Evolutionary conservation across 2,888 invertebrate genomes (phyloP).

Genomic region (Ernsta delagoae): DNA sequence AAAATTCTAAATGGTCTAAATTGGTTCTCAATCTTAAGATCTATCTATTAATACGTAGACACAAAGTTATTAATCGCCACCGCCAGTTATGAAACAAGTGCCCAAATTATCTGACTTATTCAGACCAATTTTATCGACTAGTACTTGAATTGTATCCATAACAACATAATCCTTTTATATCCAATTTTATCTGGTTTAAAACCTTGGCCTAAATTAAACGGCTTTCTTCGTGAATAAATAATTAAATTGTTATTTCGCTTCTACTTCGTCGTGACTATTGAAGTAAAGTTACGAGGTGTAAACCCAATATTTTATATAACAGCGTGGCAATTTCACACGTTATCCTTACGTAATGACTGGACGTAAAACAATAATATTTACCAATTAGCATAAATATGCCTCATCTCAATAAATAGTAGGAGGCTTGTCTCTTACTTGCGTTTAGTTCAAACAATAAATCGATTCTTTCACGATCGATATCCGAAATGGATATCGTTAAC

Average conservation of each 20-base stretch:
- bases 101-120: background rate
- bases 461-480: slow-evolving; percentile 1
- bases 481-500: slow-evolving; percentile 53
- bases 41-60: too few relatives aligned
- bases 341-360: too few relatives aligned
- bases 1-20: too few relatives aligned
- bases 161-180: slow-evolving; percentile 14
- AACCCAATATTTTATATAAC: too few relatives aligned
- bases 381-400: too few relatives aligned
- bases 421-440: too few relatives aligned
- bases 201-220: slow-evolving; percentile 23
- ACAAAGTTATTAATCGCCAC: background rate
- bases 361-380: too few relatives aligned
- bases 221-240: slow-evolving; percentile 25
- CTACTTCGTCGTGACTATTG: slow-evolving; percentile 7
- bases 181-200: slow-evolving; percentile 20
- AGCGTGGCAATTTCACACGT: too few relatives aligned
- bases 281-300: too few relatives aligned
- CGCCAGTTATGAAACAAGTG: slow-evolving; percentile 1
- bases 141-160: slow-evolving; percentile 19
- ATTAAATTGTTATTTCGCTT: slow-evolving; percentile 7
- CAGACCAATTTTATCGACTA: slow-evolving; percentile 1
- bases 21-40: too few relatives aligned
- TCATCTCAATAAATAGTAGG: background rate
- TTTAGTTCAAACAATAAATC: too few relatives aligned